Conservation (phyloP, 2,113 vertebrate species). For the Stictonetta naevosa region DNA sequence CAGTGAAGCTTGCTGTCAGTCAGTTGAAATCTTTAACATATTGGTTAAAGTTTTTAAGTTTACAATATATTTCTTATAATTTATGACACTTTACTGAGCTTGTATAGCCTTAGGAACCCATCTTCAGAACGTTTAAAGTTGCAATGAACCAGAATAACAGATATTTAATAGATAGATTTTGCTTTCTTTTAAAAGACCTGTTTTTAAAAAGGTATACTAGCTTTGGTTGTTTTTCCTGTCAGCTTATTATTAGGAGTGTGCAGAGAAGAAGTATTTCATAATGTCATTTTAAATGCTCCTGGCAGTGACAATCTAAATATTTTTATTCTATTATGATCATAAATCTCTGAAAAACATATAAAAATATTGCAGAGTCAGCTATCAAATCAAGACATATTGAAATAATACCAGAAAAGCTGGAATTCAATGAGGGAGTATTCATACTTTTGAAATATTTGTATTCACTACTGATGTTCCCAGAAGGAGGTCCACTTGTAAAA, state of each 20-base stretch:
- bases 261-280: background rate
- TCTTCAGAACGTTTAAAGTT: background rate
- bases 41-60: background rate
- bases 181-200: background rate
- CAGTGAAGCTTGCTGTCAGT: background rate
- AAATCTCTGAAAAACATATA: background rate
- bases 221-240: background rate
- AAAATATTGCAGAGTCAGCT: background rate
- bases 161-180: background rate
- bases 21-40: background rate
- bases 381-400: background rate
- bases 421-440: background rate
- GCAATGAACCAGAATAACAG: background rate
- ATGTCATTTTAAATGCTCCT: background rate
- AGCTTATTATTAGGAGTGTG: background rate
- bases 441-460: background rate
- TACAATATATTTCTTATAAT: background rate
- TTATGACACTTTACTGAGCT: background rate
- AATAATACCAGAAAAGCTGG: background rate
- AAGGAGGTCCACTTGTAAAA: background rate
- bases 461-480: background rate
- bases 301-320: background rate
- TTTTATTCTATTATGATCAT: background rate
- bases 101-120: background rate
- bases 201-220: background rate